Evolutionary conservation across 1,140 invertebrate genomes (phyloP), one percentile per base, ranked within the genome.

Genomic region (Drosophila subpulchrella): DNA sequence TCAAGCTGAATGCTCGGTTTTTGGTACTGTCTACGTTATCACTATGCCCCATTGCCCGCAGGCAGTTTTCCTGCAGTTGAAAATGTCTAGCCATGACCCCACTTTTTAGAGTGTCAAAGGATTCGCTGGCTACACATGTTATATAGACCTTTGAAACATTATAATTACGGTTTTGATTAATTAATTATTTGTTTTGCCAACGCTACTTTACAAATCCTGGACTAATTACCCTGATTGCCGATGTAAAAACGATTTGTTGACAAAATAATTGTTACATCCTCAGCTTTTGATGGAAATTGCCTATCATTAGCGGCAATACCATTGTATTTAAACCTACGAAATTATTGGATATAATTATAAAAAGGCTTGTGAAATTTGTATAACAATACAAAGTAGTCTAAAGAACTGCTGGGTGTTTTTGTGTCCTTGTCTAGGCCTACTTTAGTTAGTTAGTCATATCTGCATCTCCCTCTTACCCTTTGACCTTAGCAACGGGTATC

Each of bases 161-260:
- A 63, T 83, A 86, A 86, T 86, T 86, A 61, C 36, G 34, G n/a
- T 65, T 54, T 53, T 71, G 62, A 61, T 65, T 80, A 70, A 58
- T 66, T 78, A 82, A 80, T 84, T 85, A 70, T 66, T 76, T 48
- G 59, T 30, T 76, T 76, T 60, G 53, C 41, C 48, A 72, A 63
- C 55, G 51, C 42, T n/a, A 6, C 15, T 51, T 34, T 15, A 48
- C 42, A 53, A 36, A 17, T 20, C 51, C 15, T 13, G 15, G 15
- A 17, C 55, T 86, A 86, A 88, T 86, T 72, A 88, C 79, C 17
- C 24, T 82, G 58, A 72, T 79, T 51, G 11, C 1, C 10, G 55
- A 50, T 46, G 48, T 63, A 61, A 47, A 4, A 58, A 66, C 56
- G 27, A 42, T 39, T 65, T 75, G 70, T 60, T 85, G 82, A 86